Evolutionary conservation across 1,140 invertebrate species (phyloP), one percentile per base, ranked within the genome.

Genomic region (Arion vulgaris): DNA sequence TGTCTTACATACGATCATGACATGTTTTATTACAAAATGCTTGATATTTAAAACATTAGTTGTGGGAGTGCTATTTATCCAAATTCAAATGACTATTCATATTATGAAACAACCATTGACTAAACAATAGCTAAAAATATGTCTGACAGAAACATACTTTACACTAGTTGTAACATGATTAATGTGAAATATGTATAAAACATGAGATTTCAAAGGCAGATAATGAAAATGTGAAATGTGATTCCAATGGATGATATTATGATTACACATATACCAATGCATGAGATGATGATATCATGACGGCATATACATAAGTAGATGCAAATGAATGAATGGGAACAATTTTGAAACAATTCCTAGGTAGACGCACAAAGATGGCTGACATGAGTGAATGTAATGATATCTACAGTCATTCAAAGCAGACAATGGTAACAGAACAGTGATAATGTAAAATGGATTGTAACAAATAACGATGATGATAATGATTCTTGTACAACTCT

Each of bases 21-120:
- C 53, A 57, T 57, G 53, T 57, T 57, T 57, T 57, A 57, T 57
- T 57, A 57, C 53, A 57, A 57, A 57, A 57, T 57, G 53, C 26
- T 57, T 19, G 53, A 57, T 23, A 57, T 57, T 57, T 5, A 57
- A 57, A 57, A 57, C 53, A 57, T 57, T 45, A 45, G 41, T 7
- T 57, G 53, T 57, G 26, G 9, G 2, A 15, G 53, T 57, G 53
- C 9, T 15, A 57, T 9, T 57, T 23, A 57, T 57, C 53, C 9
- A 9, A 57, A n/a, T 57, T 57, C 26, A 57, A 57, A 4, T 57
- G 45, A 49, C 45, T 49, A 23, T 57, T 57, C 53, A 57, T 57
- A 57, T 57, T 57, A 57, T 57, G 53, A 57, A 57, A 57, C 53
- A 57, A 57, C 53, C 26, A 9, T 19, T 23, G 53, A n/a, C 5